These are phyloP conservation scores for Anomalospiza imberbis DNA, from an alignment of 2,797 vertebrate species.

Conservation along the genomic window DNA sequence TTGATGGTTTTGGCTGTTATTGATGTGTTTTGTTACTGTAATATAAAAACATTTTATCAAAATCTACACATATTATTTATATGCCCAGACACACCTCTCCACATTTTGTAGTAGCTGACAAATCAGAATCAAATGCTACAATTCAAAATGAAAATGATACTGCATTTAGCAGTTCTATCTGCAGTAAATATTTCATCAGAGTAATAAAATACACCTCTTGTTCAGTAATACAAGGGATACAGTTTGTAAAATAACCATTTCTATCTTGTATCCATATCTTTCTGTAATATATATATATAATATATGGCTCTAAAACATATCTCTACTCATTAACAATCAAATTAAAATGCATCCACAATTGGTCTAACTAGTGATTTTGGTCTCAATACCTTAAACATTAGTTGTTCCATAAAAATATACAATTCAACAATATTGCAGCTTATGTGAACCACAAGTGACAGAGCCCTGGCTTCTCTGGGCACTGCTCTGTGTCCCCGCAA, in stretches of 20 bases:
- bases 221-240: conserved; percentile 31
- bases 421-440: conserved; percentile 12
- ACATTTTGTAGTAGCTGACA: not conserved
- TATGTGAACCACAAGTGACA: not conserved
- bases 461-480: not conserved
- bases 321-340: conserved; percentile 75
- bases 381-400: conserved; percentile 72
- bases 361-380: conserved; percentile 71
- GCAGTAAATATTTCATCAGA: conserved; percentile 10
- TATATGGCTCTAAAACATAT: conserved; percentile 68
- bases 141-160: conserved; percentile 32
- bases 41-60: not conserved
- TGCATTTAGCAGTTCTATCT: conserved; percentile 22
- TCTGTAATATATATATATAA: conserved; percentile 55
- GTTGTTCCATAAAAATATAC: conserved; percentile 71
- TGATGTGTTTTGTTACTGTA: not conserved
- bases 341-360: conserved; percentile 71
- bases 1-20: not conserved
- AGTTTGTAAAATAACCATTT: conserved; percentile 24
- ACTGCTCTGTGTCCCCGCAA: too few species aligned
- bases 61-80: not conserved
- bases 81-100: not conserved
- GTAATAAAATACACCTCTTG: conserved; percentile 15
- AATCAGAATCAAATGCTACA: conserved; percentile 47
- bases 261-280: conserved; percentile 55